Conservation (phyloP, 2,797 vertebrate genomes). For the Pseudochirops cupreus region DNA sequence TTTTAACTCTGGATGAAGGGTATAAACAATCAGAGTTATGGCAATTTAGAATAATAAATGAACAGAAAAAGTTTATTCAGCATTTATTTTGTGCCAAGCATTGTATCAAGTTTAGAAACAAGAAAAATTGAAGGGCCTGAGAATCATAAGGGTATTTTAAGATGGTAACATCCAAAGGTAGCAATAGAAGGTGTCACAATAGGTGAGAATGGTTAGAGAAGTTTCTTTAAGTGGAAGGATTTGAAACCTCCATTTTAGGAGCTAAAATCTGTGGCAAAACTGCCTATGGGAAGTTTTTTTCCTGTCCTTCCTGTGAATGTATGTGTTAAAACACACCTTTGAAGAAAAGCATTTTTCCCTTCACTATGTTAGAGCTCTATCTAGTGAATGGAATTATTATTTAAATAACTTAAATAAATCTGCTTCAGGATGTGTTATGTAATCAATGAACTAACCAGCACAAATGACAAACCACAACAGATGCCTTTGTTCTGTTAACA, state of each 20-base stretch:
- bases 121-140: neutral
- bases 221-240: neutral
- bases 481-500: neutral
- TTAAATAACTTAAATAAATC: neutral
- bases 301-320: constrained; percentile 30
- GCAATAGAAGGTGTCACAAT: neutral
- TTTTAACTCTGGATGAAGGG: neutral
- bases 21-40: neutral
- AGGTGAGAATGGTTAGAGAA: neutral
- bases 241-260: neutral
- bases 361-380: neutral
- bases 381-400: neutral
- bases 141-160: neutral
- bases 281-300: neutral
- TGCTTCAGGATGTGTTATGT: neutral
- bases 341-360: neutral
- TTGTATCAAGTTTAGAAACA: neutral
- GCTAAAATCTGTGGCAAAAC: neutral
- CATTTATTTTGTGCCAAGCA: neutral
- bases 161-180: neutral
- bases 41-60: neutral
- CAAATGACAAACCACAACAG: neutral
- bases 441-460: neutral
- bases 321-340: constrained; percentile 68
- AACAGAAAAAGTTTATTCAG: neutral